Percentiles rank a stretch among this genome's conserved stretches.
phyloP scores from a whole-genome alignment of 2,113 vertebrate genomes.

The Cyprinodon brontotheroides region DNA sequence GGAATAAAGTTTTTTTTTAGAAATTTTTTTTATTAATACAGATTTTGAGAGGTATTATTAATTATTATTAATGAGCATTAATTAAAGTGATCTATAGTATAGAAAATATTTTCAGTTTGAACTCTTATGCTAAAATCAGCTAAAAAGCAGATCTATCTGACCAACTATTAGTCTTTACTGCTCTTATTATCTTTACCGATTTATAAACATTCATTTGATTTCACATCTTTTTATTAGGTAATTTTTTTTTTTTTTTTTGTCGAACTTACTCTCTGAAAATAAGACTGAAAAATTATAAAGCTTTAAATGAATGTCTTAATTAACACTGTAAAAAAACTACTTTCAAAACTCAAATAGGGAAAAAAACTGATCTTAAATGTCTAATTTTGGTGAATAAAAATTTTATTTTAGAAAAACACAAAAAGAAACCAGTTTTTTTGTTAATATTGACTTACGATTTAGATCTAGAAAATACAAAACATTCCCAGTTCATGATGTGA shows the following conservation, averaged over 20 bases:
- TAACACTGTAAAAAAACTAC: neutral
- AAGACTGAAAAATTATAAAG: neutral
- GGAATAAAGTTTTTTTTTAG: too few relatives aligned
- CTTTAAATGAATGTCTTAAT: neutral
- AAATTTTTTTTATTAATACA: neutral
- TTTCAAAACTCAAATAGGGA: neutral
- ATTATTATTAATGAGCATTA: neutral
- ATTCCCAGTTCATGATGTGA: neutral
- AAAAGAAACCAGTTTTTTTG: constrained; percentile 20
- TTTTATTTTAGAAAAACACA: constrained; percentile 20
- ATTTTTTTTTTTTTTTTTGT: neutral
- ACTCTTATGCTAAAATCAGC: too few relatives aligned
- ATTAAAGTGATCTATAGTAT: neutral
- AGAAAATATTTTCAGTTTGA: too few relatives aligned
- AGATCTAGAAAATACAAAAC: constrained; percentile 15
- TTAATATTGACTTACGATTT: constrained; percentile 10
- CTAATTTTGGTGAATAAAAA: neutral
- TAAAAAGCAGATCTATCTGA: too few relatives aligned
- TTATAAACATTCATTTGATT: too few relatives aligned
- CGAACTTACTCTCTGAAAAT: neutral
- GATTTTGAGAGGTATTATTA: neutral
- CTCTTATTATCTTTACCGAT: too few relatives aligned
- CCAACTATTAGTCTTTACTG: too few relatives aligned
- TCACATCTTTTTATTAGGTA: too few relatives aligned
- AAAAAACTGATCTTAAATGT: neutral